Evolutionary conservation across 2,113 vertebrate genomes (phyloP).

Genomic region (Lasiurus borealis): DNA sequence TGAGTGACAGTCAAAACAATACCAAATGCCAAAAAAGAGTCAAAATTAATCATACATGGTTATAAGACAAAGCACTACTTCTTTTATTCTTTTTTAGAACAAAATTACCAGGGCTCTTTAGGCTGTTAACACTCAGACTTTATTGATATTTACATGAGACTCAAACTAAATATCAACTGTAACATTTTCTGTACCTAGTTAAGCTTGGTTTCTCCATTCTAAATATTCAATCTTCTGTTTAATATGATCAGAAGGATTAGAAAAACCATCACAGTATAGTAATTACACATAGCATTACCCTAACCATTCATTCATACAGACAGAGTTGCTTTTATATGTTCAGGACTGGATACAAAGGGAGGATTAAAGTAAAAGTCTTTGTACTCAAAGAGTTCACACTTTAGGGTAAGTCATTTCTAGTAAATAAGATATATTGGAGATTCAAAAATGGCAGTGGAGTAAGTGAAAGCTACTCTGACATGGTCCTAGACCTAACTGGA

Average conservation of each 20-base stretch:
- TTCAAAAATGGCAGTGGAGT: no score
- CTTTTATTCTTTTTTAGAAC: constrained; percentile 72
- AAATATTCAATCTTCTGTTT: background rate
- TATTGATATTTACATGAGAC: background rate
- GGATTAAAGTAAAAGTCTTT: background rate
- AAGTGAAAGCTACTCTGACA: no score
- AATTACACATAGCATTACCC: background rate
- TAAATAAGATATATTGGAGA: background rate
- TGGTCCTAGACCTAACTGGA: no score
- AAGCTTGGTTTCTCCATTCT: constrained; percentile 2
- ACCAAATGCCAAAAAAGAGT: constrained; percentile 83
- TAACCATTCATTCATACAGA: background rate
- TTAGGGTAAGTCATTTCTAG: background rate
- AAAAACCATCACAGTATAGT: background rate
- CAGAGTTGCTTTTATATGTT: background rate
- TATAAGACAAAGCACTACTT: constrained; percentile 78
- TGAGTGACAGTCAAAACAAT: constrained; percentile 85
- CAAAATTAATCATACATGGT: constrained; percentile 83
- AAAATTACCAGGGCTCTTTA: constrained; percentile 72
- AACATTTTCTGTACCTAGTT: background rate
- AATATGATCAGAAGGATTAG: background rate
- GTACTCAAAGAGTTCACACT: background rate
- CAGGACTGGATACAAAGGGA: background rate
- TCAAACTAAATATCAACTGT: background rate
- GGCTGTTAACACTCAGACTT: constrained; percentile 60